Percentiles rank a stretch among this genome's conserved stretches.
phyloP scores from a whole-genome alignment of 2,888 invertebrate species.

The Aleiodes alternator region DNA sequence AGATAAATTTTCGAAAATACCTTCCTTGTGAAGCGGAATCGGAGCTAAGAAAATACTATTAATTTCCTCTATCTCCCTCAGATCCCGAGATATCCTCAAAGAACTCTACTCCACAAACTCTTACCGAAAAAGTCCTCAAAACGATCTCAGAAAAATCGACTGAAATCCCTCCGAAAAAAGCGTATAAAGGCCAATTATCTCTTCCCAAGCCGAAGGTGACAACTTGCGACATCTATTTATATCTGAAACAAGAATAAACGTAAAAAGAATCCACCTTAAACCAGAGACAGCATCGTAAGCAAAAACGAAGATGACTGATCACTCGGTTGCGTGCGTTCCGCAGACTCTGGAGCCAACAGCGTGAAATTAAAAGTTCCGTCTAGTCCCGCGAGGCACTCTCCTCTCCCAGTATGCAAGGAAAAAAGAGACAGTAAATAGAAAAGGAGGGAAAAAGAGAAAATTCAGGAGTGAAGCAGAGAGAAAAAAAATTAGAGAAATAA shows the following conservation, averaged over 20 bases:
- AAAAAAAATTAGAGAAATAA: conserved; percentile 31
- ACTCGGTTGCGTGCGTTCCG: conserved; percentile 56
- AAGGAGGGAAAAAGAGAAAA: conserved; percentile 35
- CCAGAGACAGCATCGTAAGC: conserved; percentile 38
- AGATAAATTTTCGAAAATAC: too few relatives aligned
- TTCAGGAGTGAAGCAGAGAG: conserved; percentile 3
- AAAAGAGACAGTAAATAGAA: conserved; percentile 48
- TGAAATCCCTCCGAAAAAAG: too few relatives aligned
- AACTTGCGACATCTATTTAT: too few relatives aligned
- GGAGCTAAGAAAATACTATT: too few relatives aligned
- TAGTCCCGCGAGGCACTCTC: conserved; percentile 54
- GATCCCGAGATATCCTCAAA: too few relatives aligned
- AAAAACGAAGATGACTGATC: conserved; percentile 60
- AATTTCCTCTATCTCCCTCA: too few relatives aligned
- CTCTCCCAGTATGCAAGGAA: conserved; percentile 48
- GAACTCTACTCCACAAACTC: too few relatives aligned
- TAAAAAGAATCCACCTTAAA: conserved; percentile 19
- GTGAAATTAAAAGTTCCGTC: conserved; percentile 62
- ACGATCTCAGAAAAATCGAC: too few relatives aligned
- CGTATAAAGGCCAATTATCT: too few relatives aligned
- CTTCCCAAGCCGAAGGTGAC: too few relatives aligned
- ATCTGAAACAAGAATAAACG: conserved; percentile 11
- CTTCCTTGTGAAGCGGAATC: too few relatives aligned
- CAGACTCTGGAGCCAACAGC: conserved; percentile 61
- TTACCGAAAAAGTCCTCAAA: too few relatives aligned